Evolutionary conservation across 2,888 invertebrate species (phyloP).

Genomic region (Ecdyonurus torrentis): DNA sequence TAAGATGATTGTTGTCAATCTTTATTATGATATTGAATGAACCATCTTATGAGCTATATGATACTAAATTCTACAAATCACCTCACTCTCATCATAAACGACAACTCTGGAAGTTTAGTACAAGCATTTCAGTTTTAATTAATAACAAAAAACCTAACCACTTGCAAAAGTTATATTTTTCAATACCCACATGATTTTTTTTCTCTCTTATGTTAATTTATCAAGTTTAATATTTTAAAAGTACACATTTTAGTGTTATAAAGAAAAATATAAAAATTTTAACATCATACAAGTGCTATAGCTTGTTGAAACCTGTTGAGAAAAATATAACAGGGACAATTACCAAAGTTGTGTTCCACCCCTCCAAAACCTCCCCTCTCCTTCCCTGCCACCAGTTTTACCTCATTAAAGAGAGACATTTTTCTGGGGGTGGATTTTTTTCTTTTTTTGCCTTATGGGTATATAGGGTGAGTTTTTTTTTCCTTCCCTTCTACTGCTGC

Average conservation of each 20-base stretch:
- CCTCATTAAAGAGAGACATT: neutral
- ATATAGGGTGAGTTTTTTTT: neutral
- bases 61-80: too few relatives aligned
- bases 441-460: too few relatives aligned
- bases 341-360: neutral
- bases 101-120: too few relatives aligned
- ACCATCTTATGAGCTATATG: too few relatives aligned
- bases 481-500: neutral
- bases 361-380: neutral
- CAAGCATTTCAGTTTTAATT: too few relatives aligned
- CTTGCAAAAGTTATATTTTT: neutral
- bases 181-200: neutral
- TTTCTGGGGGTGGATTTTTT: neutral
- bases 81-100: too few relatives aligned
- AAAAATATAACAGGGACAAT: neutral
- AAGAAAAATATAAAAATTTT: neutral
- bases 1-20: too few relatives aligned
- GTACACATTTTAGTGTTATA: neutral
- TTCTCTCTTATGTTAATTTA: neutral
- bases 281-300: neutral
- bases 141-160: neutral
- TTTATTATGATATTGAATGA: too few relatives aligned
- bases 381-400: neutral
- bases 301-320: neutral
- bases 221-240: neutral